Base-by-base conservation (phyloP, 2,797 vertebrate species). In the Muraenolepis orangiensis region DNA sequence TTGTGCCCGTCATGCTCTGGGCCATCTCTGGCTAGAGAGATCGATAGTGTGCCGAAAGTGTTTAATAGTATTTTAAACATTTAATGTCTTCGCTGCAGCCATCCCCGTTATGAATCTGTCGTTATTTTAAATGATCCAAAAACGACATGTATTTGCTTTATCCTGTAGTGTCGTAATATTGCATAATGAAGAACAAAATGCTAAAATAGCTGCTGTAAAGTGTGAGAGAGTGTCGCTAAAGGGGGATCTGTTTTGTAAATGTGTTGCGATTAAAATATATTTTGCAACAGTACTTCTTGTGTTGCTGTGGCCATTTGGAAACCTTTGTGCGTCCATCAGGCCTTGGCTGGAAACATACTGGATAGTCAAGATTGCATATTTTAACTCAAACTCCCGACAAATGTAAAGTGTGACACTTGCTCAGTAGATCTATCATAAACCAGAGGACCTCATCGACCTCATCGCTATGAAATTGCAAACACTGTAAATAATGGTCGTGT, bases 221-320 rank as follows among this genome's bases (percentile, higher is more conserved):
- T 6, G 18, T 51, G 18, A 51, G 18, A 20, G 16, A 51, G 46
- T 51, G 6, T n/a, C 2, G n/a, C 51, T 57, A 6, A 34, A 23
- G 16, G 51, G 20, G 46, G n/a, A 61, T 26, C 51, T 61, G 51
- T 61, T n/a, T 6, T 61, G 51, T 61, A 61, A 61, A 61, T 61
- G n/a, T 61, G 57, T 64, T 64, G 57, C 57, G 26, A 23, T 26
- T 26, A 64, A 64, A 57, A 64, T 64, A 64, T 26, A 64, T 64
- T 64, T 26, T 26, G 51, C n/a, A n/a, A 57, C n/a, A n/a, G 57
- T 64, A 26, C n/a, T 23, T 26, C n/a, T 61, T 13, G 51, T 8
- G 51, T 64, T 95, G 86, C 93, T 7, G 32, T 3, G 71, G 4
- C 11, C 12, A 14, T 14, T 46, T 13, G 46, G 30, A 34, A 30